Evolutionary conservation across 2,113 vertebrate species (phyloP).

Genomic region (Strix aluco): DNA sequence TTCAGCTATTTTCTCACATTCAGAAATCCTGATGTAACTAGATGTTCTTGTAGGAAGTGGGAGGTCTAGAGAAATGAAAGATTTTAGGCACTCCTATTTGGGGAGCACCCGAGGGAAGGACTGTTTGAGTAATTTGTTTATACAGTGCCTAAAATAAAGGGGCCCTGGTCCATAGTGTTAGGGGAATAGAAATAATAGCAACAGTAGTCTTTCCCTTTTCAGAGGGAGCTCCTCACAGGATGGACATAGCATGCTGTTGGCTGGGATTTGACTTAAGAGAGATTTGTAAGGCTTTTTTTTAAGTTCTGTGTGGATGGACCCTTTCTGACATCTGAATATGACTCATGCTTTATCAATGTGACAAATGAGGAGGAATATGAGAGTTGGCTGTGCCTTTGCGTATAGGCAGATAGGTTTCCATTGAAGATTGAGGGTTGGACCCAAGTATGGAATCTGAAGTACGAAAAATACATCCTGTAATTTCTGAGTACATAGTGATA

Average conservation of each 20-base stretch:
- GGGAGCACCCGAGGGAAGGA: background rate
- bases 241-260: accelerated
- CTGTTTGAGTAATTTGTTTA: background rate
- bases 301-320: background rate
- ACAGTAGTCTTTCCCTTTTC: background rate
- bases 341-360: background rate
- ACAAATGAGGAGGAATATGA: background rate
- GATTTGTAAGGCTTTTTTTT: background rate
- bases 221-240: background rate
- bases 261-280: background rate
- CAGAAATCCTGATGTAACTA: background rate
- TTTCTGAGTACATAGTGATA: background rate
- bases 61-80: background rate
- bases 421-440: background rate
- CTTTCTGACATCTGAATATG: background rate
- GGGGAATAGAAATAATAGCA: background rate
- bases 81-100: background rate
- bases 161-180: background rate
- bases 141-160: conserved; percentile 16
- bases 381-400: background rate
- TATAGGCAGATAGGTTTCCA: background rate
- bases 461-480: background rate
- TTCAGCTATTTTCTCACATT: background rate
- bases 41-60: background rate
- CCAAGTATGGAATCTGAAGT: background rate